Evolutionary conservation across 2,113 vertebrate genomes (phyloP).

Genomic region (Benitochromis conjunctus): DNA sequence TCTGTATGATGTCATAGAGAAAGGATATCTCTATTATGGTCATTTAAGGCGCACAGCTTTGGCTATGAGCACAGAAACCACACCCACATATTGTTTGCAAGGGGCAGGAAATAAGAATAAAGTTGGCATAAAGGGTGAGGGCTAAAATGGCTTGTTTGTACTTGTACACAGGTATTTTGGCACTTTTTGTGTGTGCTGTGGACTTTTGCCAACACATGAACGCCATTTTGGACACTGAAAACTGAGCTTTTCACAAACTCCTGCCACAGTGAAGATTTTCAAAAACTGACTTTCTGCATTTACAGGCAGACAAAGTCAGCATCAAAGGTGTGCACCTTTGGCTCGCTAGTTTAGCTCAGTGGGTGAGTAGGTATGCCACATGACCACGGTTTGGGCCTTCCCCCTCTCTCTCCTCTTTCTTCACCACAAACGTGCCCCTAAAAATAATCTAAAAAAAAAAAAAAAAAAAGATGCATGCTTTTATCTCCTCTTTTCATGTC

Average conservation of each 20-base stretch:
- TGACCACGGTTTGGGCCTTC: background rate
- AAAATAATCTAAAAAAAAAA: background rate
- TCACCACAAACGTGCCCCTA: background rate
- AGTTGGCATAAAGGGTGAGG: background rate
- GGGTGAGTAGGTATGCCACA: background rate
- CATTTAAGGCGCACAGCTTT: background rate
- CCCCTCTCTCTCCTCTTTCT: background rate
- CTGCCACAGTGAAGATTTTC: background rate
- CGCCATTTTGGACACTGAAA: background rate
- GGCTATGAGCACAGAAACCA: background rate
- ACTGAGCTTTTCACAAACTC: background rate
- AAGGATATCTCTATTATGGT: background rate
- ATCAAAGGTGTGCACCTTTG: background rate
- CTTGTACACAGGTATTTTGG: background rate
- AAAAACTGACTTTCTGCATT: background rate
- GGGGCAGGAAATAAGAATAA: background rate
- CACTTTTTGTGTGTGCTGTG: background rate
- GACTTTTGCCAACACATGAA: rapidly evolving
- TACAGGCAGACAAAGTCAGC: background rate
- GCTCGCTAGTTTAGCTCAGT: background rate
- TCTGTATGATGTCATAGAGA: background rate
- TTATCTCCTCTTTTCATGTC: background rate
- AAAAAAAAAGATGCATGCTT: background rate
- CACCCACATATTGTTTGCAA: background rate
- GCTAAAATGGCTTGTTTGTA: background rate